Evolutionary conservation across 2,797 vertebrate genomes (phyloP).

Genomic region (Sardinella longiceps): DNA sequence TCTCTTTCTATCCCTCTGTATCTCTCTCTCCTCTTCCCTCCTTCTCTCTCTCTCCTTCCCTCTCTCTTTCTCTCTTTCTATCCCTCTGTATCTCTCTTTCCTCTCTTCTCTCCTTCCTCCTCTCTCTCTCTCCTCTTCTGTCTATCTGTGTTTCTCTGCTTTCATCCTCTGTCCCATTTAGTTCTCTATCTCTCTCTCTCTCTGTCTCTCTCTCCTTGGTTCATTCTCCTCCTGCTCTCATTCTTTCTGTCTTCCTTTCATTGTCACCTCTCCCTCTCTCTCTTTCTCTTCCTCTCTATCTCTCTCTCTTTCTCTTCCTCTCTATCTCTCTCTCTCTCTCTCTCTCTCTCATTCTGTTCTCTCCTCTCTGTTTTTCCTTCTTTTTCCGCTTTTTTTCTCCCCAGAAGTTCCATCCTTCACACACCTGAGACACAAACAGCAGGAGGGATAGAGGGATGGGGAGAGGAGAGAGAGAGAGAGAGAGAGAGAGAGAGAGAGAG

Average conservation of each 20-base stretch:
- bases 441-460: too few relatives aligned
- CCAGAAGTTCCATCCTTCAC: background rate
- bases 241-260: background rate
- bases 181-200: background rate
- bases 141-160: background rate
- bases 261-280: background rate
- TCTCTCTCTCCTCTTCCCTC: too few relatives aligned
- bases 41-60: background rate
- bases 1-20: background rate
- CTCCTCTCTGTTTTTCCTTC: too few relatives aligned
- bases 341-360: too few relatives aligned
- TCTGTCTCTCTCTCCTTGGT: background rate
- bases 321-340: background rate
- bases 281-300: too few relatives aligned
- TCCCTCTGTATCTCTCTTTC: too few relatives aligned
- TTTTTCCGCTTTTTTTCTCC: too few relatives aligned
- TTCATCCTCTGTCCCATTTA: too few relatives aligned
- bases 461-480: too few relatives aligned
- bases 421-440: constrained; percentile 28
- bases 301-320: background rate
- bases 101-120: too few relatives aligned
- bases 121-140: background rate
- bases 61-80: too few relatives aligned
- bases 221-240: background rate
- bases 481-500: too few relatives aligned